These are phyloP conservation scores for Aphelinus certus DNA, from an alignment of 1,140 invertebrate species.

Conservation along the genomic window DNA sequence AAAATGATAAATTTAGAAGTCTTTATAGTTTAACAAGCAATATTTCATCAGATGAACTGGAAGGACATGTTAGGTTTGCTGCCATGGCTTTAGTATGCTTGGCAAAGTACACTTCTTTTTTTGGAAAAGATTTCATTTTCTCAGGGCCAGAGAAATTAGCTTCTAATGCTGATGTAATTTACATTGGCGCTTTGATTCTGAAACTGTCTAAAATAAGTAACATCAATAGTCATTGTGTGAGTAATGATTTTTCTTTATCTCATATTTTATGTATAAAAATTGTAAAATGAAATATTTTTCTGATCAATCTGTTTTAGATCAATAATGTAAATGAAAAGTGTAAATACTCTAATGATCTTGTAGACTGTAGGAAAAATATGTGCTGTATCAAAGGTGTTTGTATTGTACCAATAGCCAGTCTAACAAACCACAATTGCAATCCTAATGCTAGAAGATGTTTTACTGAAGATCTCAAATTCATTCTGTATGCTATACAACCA, in stretches of 20 bases:
- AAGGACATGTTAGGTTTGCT: slow-evolving; percentile 74
- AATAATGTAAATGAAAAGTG: background rate
- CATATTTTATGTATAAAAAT: background rate
- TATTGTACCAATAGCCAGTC: slow-evolving; percentile 23
- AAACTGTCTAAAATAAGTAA: slow-evolving; percentile 1
- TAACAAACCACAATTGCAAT: slow-evolving; percentile 17
- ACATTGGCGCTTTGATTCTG: slow-evolving; percentile 67
- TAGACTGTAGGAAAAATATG: slow-evolving; percentile 2
- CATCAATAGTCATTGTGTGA: slow-evolving; percentile 4
- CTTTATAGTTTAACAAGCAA: slow-evolving; percentile 81
- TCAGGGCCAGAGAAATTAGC: slow-evolving; percentile 34
- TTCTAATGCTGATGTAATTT: slow-evolving; percentile 45
- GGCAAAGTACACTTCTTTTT: slow-evolving; percentile 68
- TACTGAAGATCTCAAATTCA: slow-evolving; percentile 9
- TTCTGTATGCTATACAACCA: slow-evolving; percentile 12
- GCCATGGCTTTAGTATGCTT: slow-evolving; percentile 75
- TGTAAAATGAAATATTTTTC: background rate
- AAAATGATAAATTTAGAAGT: slow-evolving; percentile 64
- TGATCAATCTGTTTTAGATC: slow-evolving; percentile 6
- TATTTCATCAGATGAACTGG: slow-evolving; percentile 67
- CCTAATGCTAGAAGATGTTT: slow-evolving; percentile 21
- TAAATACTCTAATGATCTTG: background rate
- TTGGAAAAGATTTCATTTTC: slow-evolving; percentile 54
- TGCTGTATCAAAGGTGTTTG: slow-evolving; percentile 10
- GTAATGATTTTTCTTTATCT: background rate